Evolutionary conservation across 1,140 invertebrate species (phyloP).

Genomic region (Anthonomus grandis): DNA sequence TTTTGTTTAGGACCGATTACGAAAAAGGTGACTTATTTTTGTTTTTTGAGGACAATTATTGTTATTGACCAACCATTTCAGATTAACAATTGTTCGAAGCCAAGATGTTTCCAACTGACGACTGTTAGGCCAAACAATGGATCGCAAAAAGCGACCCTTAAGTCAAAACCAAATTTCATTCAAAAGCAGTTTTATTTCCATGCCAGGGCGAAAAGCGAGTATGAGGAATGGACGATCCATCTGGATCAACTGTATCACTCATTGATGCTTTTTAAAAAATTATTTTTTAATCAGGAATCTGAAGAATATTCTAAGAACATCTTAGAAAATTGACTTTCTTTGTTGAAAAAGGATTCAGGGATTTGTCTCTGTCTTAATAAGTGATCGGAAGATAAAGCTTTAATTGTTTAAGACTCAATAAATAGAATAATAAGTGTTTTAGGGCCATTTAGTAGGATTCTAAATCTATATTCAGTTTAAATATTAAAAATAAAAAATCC

Average conservation of each 20-base stretch:
- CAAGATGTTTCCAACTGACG: conserved; percentile 16
- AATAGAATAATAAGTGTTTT: too few relatives aligned
- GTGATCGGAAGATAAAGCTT: too few relatives aligned
- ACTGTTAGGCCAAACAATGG: conserved; percentile 1
- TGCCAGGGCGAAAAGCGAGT: not conserved
- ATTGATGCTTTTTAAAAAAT: conserved; percentile 8
- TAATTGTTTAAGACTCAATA: too few relatives aligned
- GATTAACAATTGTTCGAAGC: conserved; percentile 14
- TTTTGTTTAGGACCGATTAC: conserved; percentile 17
- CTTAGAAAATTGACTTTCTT: too few relatives aligned
- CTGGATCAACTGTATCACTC: conserved; percentile 5
- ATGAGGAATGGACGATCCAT: conserved; percentile 8
- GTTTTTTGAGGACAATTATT: not conserved
- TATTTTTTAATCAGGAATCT: too few relatives aligned
- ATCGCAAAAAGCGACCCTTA: not conserved
- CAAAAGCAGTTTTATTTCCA: conserved; percentile 17
- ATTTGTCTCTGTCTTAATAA: too few relatives aligned
- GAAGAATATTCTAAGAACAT: too few relatives aligned
- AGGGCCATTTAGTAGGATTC: too few relatives aligned
- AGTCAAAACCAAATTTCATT: conserved; percentile 1
- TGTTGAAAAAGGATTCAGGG: too few relatives aligned
- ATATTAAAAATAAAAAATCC: too few relatives aligned
- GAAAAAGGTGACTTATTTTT: not conserved
- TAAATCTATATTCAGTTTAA: too few relatives aligned
- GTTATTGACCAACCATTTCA: not conserved